phyloP scores from a whole-genome alignment of 2,888 invertebrate species.

The Steromphala cineraria region DNA sequence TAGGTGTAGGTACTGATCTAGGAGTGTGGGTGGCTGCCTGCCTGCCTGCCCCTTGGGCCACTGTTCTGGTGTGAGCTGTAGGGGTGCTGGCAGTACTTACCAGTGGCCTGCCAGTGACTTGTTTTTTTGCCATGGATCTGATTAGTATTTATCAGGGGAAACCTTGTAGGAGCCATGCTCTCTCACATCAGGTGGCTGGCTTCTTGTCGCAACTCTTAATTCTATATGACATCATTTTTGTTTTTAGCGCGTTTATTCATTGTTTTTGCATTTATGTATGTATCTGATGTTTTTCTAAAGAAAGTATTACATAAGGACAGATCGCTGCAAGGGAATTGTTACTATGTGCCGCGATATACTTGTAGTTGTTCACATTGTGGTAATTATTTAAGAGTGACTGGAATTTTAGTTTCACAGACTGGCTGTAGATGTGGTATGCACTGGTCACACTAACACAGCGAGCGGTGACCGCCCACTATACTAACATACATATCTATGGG shows the following conservation, averaged over 20 bases:
- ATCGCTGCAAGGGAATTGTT: background rate
- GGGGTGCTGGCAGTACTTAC: too few species aligned
- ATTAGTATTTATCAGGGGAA: background rate
- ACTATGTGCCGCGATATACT: slow-evolving; percentile 1
- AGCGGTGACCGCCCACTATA: background rate
- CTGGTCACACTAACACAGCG: too few species aligned
- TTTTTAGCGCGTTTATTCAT: slow-evolving; percentile 19
- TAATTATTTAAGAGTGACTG: background rate
- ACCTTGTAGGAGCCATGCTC: background rate
- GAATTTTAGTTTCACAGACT: slow-evolving; percentile 13
- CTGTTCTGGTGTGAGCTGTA: too few species aligned
- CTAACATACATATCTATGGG: background rate
- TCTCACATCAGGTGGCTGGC: too few species aligned
- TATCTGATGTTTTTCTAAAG: slow-evolving; percentile 12
- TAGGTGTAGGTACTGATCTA: background rate
- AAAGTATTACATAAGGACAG: slow-evolving; percentile 6
- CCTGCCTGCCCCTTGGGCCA: too few species aligned
- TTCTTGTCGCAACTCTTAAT: background rate
- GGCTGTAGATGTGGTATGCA: background rate
- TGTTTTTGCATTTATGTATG: slow-evolving; percentile 19
- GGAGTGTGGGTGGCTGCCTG: too few species aligned
- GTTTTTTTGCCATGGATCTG: background rate
- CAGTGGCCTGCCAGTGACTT: background rate
- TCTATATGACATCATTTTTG: slow-evolving; percentile 14
- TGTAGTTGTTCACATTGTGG: background rate